A percentile compares a stretch with the other conserved stretches of the same genome.
Evolutionary conservation across 2,888 invertebrate species (phyloP).

Genomic region (Malacosoma neustria): DNA sequence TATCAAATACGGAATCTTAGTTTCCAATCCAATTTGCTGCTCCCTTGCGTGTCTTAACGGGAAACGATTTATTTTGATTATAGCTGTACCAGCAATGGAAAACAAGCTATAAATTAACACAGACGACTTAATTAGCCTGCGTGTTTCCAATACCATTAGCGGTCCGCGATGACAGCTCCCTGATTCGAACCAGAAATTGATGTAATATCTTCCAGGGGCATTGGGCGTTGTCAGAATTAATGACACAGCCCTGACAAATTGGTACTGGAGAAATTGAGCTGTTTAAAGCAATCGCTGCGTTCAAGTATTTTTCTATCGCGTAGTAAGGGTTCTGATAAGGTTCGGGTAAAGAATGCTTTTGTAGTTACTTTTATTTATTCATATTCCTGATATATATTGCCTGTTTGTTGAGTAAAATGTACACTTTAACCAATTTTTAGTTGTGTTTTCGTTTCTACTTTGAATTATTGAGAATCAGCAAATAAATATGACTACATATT

Average conservation of each 20-base stretch:
- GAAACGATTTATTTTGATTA: constrained; percentile 70
- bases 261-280: constrained; percentile 11
- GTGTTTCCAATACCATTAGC: constrained; percentile 67
- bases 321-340: no score
- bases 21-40: constrained; percentile 58
- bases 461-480: no score
- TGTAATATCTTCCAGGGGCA: constrained; percentile 35
- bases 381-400: no score
- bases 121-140: constrained; percentile 63
- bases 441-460: no score
- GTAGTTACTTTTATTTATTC: no score
- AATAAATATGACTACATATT: no score
- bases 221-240: constrained; percentile 40
- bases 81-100: constrained; percentile 49
- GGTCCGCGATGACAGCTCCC: constrained; percentile 52
- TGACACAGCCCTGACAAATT: constrained; percentile 28
- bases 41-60: constrained; percentile 59
- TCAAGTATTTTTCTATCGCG: no score
- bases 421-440: no score
- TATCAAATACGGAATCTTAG: constrained; percentile 39
- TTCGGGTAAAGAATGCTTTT: no score
- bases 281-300: no score
- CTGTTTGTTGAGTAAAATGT: no score
- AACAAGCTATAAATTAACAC: constrained; percentile 67
- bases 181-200: constrained; percentile 45